Evolutionary conservation across 2,888 invertebrate genomes (phyloP).

Genomic region (Cataglyphis albicans): DNA sequence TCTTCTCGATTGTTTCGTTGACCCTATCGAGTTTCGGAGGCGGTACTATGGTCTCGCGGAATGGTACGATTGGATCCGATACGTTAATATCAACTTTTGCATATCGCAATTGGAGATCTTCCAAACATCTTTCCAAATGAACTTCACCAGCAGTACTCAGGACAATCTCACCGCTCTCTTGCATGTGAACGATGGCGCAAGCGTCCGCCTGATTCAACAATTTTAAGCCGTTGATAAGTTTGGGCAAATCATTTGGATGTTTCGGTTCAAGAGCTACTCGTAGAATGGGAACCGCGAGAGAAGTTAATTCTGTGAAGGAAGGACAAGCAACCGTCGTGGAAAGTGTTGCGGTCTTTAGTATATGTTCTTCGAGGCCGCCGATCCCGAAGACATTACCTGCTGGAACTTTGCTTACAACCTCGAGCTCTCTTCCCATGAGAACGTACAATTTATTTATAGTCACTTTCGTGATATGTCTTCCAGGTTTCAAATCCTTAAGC

Average conservation of each 20-base stretch:
- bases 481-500: constrained; percentile 88
- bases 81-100: constrained; percentile 95
- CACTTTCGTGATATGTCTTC: constrained; percentile 89
- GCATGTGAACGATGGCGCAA: constrained; percentile 95
- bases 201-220: constrained; percentile 97
- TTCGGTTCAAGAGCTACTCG: constrained; percentile 97
- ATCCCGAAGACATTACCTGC: constrained; percentile 97
- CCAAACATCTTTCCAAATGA: constrained; percentile 97
- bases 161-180: constrained; percentile 98
- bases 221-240: constrained; percentile 91
- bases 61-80: constrained; percentile 98
- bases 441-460: constrained; percentile 93
- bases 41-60: constrained; percentile 96
- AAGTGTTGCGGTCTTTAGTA: constrained; percentile 96
- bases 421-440: constrained; percentile 97
- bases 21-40: constrained; percentile 94
- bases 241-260: constrained; percentile 92
- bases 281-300: constrained; percentile 94
- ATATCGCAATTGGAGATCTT: constrained; percentile 94
- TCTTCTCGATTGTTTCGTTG: constrained; percentile 92
- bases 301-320: constrained; percentile 93
- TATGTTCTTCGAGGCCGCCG: constrained; percentile 93
- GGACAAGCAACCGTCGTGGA: constrained; percentile 93
- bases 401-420: constrained; percentile 91
- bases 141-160: constrained; percentile 98